Evolutionary conservation across 2,888 invertebrate genomes (phyloP).

Genomic region (Oligia fasciuncula): DNA sequence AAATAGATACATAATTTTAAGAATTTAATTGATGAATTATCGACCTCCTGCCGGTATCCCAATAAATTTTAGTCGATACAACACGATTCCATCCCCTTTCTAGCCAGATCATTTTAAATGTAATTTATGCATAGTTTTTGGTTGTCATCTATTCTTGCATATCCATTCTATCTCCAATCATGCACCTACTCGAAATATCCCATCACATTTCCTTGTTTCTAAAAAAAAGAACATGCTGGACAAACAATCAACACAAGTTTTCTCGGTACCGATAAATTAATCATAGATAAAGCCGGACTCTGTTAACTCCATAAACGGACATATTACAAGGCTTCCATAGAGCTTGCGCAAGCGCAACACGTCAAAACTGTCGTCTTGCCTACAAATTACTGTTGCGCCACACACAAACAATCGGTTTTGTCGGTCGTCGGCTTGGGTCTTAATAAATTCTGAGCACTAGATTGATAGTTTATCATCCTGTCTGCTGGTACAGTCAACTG

Average conservation of each 20-base stretch:
- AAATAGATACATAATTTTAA: too few relatives aligned
- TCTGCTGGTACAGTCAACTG: neutral
- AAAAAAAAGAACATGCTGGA: neutral
- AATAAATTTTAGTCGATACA: too few relatives aligned
- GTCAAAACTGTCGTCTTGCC: conserved; percentile 53
- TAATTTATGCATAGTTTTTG: too few relatives aligned
- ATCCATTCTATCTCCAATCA: too few relatives aligned
- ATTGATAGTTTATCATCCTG: conserved; percentile 45
- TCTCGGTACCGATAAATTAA: conserved; percentile 40
- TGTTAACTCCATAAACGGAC: conserved; percentile 24
- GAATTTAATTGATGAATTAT: too few relatives aligned
- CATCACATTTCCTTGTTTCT: conserved; percentile 15
- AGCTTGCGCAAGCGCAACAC: conserved; percentile 50
- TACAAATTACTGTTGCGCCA: conserved; percentile 57
- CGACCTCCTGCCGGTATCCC: too few relatives aligned
- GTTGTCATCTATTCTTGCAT: too few relatives aligned
- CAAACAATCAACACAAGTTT: neutral
- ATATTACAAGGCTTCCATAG: conserved; percentile 34
- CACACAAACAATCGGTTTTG: conserved; percentile 16
- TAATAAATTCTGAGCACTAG: conserved; percentile 24
- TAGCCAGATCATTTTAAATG: too few relatives aligned
- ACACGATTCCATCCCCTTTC: too few relatives aligned
- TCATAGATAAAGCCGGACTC: conserved; percentile 10
- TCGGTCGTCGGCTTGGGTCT: conserved; percentile 3
- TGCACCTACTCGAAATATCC: neutral